These are phyloP conservation scores for Helostoma temminkii DNA, from an alignment of 2,797 vertebrate genomes.

Conservation along the genomic window DNA sequence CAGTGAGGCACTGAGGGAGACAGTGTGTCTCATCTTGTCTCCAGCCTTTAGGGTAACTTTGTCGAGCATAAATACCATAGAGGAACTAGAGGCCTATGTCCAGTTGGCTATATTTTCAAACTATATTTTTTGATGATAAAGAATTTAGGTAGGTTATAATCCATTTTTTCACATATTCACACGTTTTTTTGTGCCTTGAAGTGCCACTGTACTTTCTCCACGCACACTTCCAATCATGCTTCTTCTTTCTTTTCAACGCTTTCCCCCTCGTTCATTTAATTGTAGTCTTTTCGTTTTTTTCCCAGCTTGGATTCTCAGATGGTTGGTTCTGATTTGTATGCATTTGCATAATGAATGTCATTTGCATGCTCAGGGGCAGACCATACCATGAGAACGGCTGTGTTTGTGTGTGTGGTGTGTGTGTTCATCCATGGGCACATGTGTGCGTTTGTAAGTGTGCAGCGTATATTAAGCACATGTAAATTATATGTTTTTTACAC, in stretches of 20 bases:
- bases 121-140: too few species aligned
- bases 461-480: constrained; percentile 69
- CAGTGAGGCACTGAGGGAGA: not conserved
- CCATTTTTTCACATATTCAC: constrained; percentile 24
- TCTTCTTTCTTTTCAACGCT: constrained; percentile 29
- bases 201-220: constrained; percentile 40
- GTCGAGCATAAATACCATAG: not conserved
- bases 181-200: constrained; percentile 13
- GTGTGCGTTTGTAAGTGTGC: constrained; percentile 51
- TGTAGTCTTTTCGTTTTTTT: constrained; percentile 77
- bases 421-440: constrained; percentile 52
- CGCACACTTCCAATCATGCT: constrained; percentile 35
- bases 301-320: constrained; percentile 89
- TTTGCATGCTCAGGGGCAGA: constrained; percentile 95
- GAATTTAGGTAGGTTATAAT: constrained; percentile 16
- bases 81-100: constrained; percentile 5
- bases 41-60: constrained; percentile 4
- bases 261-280: constrained; percentile 71
- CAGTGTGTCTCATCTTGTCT: not conserved
- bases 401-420: constrained; percentile 69
- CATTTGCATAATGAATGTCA: constrained; percentile 97
- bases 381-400: constrained; percentile 91
- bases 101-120: too few species aligned
- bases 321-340: constrained; percentile 95
- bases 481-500: constrained; percentile 62